Evolutionary conservation across 2,797 vertebrate genomes (phyloP).

Genomic region (Linurgus olivaceus): DNA sequence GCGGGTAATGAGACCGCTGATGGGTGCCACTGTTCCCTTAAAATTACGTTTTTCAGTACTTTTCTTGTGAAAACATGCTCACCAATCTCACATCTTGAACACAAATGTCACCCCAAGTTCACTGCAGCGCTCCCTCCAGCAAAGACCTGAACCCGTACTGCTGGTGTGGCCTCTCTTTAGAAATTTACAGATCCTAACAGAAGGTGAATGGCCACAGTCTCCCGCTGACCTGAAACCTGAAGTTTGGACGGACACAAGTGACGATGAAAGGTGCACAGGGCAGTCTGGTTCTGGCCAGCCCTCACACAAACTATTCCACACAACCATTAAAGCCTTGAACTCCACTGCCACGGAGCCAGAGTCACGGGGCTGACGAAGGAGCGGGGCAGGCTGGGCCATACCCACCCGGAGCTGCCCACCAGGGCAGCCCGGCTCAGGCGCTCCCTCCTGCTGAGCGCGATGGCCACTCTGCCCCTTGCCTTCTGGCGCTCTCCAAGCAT

Average conservation of each 20-base stretch:
- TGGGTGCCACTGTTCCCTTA: neutral
- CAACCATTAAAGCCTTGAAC: too few relatives aligned
- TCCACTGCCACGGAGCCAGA: fast-evolving
- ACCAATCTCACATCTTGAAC: neutral
- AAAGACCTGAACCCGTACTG: neutral
- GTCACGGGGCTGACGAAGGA: fast-evolving
- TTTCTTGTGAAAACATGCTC: neutral
- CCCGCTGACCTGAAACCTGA: neutral
- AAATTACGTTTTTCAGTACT: neutral
- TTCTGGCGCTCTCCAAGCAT: neutral
- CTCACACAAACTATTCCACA: neutral
- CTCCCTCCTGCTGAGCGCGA: neutral
- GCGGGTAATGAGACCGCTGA: neutral
- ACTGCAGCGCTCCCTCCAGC: neutral
- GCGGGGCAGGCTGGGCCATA: fast-evolving
- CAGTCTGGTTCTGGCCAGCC: neutral
- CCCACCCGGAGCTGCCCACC: fast-evolving
- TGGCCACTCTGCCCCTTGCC: neutral
- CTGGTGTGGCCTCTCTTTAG: neutral
- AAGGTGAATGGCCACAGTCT: fast-evolving
- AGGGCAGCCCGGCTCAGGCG: neutral
- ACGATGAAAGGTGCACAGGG: fast-evolving
- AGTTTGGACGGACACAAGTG: neutral
- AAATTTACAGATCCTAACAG: too few relatives aligned
- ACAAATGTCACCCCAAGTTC: neutral